phyloP scores from a whole-genome alignment of 2,113 vertebrate species.

The Campylomormyrus numenius region DNA sequence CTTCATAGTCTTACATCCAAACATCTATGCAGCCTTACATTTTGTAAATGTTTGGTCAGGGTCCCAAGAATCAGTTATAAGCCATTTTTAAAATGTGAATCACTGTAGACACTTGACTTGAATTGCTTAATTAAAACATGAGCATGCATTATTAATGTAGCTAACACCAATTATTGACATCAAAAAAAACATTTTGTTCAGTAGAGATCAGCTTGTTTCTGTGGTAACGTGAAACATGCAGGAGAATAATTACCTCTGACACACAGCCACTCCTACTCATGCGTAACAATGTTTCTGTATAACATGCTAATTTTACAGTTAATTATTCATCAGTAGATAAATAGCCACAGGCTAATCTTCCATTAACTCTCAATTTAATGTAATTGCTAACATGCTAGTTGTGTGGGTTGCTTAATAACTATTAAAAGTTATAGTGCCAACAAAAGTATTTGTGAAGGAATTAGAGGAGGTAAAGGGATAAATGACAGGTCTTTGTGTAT shows the following conservation, averaged over 20 bases:
- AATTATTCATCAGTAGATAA: constrained; percentile 3
- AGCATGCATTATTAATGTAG: not conserved
- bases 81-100: not conserved
- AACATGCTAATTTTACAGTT: not conserved
- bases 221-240: not conserved
- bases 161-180: not conserved
- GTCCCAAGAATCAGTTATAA: not conserved
- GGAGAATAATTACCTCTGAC: not conserved
- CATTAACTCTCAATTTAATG: not conserved
- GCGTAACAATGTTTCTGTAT: not conserved
- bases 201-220: not conserved
- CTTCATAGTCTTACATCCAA: not conserved
- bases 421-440: not conserved
- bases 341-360: not conserved
- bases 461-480: not conserved
- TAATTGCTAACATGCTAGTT: not conserved
- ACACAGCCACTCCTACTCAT: not conserved
- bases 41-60: not conserved
- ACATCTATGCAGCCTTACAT: not conserved
- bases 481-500: not conserved
- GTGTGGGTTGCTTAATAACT: not conserved
- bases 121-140: not conserved
- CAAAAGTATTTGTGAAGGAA: not conserved
- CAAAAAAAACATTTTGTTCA: not conserved
- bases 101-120: not conserved